Conservation (phyloP, 2,797 vertebrate genomes). For the Sebastes hubbsi region DNA sequence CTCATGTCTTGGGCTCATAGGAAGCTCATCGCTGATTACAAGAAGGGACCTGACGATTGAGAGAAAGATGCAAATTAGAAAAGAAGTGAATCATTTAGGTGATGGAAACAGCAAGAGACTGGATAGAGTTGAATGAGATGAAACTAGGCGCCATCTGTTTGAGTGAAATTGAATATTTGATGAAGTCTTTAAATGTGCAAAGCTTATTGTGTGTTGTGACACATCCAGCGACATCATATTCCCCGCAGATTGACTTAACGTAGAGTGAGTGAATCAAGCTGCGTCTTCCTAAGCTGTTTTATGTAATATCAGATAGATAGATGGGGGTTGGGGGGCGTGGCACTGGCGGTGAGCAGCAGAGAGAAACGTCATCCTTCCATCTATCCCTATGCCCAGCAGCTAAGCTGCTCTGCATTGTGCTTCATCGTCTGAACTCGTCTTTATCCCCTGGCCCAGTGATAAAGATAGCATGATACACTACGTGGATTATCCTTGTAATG, state of each 20-base stretch:
- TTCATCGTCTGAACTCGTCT: constrained; percentile 70
- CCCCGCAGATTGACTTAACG: constrained; percentile 46
- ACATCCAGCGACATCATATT: constrained; percentile 45
- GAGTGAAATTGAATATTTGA: not conserved
- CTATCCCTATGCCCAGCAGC: constrained; percentile 53
- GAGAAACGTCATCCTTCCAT: constrained; percentile 65
- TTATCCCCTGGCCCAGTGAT: constrained; percentile 77
- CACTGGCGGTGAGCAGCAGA: constrained; percentile 53
- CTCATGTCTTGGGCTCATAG: constrained; percentile 89
- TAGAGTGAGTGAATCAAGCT: constrained; percentile 53
- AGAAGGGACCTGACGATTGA: constrained; percentile 80
- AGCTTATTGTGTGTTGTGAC: constrained; percentile 26
- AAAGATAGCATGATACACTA: constrained; percentile 81
- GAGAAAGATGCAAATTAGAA: constrained; percentile 38
- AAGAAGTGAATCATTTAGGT: not conserved
- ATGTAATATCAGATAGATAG: constrained; percentile 72
- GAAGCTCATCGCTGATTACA: constrained; percentile 77
- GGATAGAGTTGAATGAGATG: not conserved
- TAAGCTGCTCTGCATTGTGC: constrained; percentile 80
- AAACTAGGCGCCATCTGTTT: not conserved
- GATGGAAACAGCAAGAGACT: not conserved
- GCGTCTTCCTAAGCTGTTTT: constrained; percentile 70
- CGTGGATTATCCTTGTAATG: constrained; percentile 76
- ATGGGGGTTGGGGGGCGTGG: constrained; percentile 12
- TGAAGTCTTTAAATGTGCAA: constrained; percentile 18